Evolutionary conservation across 2,888 invertebrate species (phyloP).

Genomic region (Altica lythri): DNA sequence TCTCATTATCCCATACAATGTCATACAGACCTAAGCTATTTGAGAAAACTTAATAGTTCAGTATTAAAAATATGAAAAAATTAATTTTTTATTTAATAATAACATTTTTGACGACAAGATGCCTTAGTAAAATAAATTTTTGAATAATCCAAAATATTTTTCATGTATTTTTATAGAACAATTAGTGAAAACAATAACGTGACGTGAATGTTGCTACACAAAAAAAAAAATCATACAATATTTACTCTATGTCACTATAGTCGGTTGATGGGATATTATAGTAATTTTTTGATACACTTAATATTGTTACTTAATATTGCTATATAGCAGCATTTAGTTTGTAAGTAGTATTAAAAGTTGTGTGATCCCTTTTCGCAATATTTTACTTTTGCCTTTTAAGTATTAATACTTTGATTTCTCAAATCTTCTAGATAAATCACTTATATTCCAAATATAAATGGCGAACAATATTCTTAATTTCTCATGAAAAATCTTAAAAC

Average conservation of each 20-base stretch:
- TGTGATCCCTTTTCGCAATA: constrained; percentile 55
- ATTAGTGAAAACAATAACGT: constrained; percentile 27
- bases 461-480: too few relatives aligned
- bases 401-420: constrained; percentile 51
- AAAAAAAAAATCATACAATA: constrained; percentile 48
- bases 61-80: constrained; percentile 23
- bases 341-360: constrained; percentile 54
- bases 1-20: constrained; percentile 48
- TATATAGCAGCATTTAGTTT: constrained; percentile 57
- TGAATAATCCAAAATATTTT: constrained; percentile 37
- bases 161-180: constrained; percentile 38
- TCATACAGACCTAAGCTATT: constrained; percentile 48
- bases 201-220: constrained; percentile 36
- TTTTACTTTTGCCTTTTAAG: constrained; percentile 49
- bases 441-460: neutral
- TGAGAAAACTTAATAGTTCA: constrained; percentile 28
- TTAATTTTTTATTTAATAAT: constrained; percentile 17
- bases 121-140: constrained; percentile 40
- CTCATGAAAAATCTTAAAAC: too few relatives aligned
- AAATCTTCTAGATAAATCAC: constrained; percentile 14
- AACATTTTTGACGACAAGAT: constrained; percentile 33
- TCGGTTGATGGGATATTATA: constrained; percentile 48
- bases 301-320: constrained; percentile 52
- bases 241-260: constrained; percentile 54
- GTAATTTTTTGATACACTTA: constrained; percentile 40